A percentile compares a stretch with the other conserved stretches of the same genome.
These are phyloP conservation scores for Periophthalmodon schlosseri DNA, from an alignment of 2,113 vertebrate species.

Conservation along the genomic window DNA sequence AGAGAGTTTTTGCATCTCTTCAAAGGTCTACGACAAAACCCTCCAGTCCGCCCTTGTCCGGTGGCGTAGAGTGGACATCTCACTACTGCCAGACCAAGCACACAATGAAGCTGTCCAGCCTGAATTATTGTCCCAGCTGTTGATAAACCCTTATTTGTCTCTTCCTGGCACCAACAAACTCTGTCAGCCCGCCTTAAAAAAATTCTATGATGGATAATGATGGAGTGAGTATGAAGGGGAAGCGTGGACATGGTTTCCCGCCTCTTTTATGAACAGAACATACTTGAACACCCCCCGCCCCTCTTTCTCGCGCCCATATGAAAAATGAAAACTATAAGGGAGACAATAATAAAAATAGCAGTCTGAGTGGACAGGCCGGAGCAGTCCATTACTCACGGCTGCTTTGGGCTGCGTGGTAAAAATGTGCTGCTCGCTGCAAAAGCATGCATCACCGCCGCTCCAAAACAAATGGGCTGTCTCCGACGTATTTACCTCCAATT, in stretches of 20 bases:
- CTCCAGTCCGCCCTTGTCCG: conserved; percentile 10
- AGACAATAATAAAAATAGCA: conserved; percentile 84
- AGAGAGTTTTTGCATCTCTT: too few relatives aligned
- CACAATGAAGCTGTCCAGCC: conserved; percentile 63
- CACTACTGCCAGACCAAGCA: conserved; percentile 35
- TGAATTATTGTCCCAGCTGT: conserved; percentile 66
- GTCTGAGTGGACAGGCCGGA: conserved; percentile 78
- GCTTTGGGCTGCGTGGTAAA: conserved; percentile 82
- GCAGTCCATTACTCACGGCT: conserved; percentile 83
- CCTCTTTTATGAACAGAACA: conserved; percentile 58
- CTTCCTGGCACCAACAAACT: conserved; percentile 59
- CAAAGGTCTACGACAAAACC: too few relatives aligned
- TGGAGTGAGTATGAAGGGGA: conserved; percentile 48
- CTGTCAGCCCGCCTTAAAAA: conserved; percentile 52
- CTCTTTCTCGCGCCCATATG: conserved; percentile 57
- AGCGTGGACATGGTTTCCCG: conserved; percentile 35
- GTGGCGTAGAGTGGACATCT: conserved; percentile 34
- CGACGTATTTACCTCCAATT: conserved; percentile 81
- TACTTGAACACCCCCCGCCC: conserved; percentile 48
- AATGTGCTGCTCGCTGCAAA: conserved; percentile 83
- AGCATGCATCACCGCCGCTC: conserved; percentile 80
- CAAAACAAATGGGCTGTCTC: conserved; percentile 81
- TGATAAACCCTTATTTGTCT: conserved; percentile 70
- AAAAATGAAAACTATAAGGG: conserved; percentile 81
- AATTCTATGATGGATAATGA: conserved; percentile 60